Conservation (phyloP, 2,888 invertebrate genomes). For the Mesoligia furuncula region DNA sequence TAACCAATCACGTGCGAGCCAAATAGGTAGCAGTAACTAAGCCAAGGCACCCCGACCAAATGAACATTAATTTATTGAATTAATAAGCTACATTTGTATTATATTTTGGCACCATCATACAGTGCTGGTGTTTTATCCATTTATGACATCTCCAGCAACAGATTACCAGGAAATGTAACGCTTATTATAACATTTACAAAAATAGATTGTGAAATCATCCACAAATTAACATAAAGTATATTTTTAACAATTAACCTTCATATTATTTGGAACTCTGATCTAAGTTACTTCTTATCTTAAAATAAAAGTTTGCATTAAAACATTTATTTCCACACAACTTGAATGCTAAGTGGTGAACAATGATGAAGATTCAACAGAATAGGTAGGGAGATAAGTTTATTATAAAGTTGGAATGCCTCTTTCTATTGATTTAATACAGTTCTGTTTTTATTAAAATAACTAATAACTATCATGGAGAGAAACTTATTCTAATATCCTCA, state of each 20-base stretch:
- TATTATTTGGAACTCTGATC: background rate
- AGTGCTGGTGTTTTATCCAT: background rate
- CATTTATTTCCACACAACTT: background rate
- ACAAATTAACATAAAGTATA: background rate
- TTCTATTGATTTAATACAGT: background rate
- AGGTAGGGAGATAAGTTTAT: background rate
- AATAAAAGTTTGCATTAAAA: background rate
- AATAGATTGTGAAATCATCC: background rate
- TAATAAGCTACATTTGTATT: too few species aligned
- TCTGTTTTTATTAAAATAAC: background rate
- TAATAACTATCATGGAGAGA: constrained; percentile 10
- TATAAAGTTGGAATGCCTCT: constrained; percentile 12
- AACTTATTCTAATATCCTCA: constrained; percentile 30
- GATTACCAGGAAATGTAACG: background rate
- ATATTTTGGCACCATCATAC: background rate
- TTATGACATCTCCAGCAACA: background rate
- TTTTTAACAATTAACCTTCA: background rate
- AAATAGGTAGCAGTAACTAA: background rate
- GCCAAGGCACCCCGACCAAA: background rate
- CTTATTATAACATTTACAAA: background rate
- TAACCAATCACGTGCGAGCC: background rate
- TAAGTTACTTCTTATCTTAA: background rate
- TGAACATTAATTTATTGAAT: background rate
- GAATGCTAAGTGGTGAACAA: background rate
- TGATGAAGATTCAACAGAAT: background rate